Percentiles rank a stretch among this genome's conserved stretches.
These are phyloP conservation scores for Helostoma temminkii DNA, from an alignment of 2,797 vertebrate species.

Conservation along the genomic window DNA sequence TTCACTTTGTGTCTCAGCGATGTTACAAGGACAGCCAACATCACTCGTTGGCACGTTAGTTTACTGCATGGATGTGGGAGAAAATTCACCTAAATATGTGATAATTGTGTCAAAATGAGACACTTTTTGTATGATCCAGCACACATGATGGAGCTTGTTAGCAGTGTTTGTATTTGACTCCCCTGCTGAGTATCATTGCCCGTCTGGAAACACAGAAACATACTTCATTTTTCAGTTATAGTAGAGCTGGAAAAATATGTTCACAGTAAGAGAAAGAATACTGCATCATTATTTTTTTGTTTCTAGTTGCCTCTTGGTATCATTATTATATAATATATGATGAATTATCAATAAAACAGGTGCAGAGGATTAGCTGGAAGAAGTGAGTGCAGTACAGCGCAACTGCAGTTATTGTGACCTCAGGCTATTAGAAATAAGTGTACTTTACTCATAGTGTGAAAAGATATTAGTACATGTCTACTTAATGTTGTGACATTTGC, in stretches of 20 bases:
- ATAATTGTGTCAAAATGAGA: conserved; percentile 22
- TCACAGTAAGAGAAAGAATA: conserved; percentile 26
- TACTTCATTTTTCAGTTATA: conserved; percentile 13
- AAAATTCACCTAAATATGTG: conserved; percentile 6
- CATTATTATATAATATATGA: conserved; percentile 46
- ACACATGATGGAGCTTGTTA: conserved; percentile 37
- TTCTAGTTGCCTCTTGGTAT: conserved; percentile 33
- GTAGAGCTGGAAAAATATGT: conserved; percentile 22
- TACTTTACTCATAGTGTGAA: conserved; percentile 17
- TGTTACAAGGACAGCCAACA: conserved; percentile 13
- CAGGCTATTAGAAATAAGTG: conserved; percentile 33
- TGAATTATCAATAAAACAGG: conserved; percentile 66
- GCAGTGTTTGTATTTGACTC: conserved; percentile 24
- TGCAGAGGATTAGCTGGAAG: conserved; percentile 33
- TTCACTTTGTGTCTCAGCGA: conserved; percentile 10
- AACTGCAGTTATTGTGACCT: conserved; percentile 49
- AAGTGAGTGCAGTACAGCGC: conserved; percentile 19
- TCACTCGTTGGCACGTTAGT: too few species aligned
- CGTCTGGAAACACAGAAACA: conserved; percentile 38
- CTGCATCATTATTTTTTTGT: conserved; percentile 15
- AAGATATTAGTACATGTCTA: conserved; percentile 54
- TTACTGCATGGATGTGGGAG: not conserved
- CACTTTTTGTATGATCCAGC: conserved; percentile 8
- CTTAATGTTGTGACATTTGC: conserved; percentile 66
- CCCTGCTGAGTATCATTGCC: conserved; percentile 33